Percentiles rank a stretch among this genome's conserved stretches.
These are phyloP conservation scores for Hypanus sabinus DNA, from an alignment of 2,113 vertebrate species.

Conservation along the genomic window DNA sequence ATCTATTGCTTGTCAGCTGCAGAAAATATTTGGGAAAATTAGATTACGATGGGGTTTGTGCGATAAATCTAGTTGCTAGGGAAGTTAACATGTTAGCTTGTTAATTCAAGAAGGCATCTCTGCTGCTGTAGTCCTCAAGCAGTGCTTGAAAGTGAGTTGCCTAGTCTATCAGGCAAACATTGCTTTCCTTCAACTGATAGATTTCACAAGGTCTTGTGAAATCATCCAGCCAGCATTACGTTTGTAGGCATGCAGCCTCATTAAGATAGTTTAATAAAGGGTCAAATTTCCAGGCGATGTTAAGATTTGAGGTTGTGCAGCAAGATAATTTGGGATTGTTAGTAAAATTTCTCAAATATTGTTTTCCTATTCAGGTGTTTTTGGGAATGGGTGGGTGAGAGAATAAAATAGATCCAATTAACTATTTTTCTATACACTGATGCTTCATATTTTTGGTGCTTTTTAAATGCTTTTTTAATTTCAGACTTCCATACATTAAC, in stretches of 20 bases:
- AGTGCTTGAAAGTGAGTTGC: not conserved
- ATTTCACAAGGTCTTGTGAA: not conserved
- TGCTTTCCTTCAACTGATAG: not conserved
- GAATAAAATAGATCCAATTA: not conserved
- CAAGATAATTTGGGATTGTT: no score
- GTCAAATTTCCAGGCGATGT: not conserved
- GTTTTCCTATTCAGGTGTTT: not conserved
- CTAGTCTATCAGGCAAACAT: not conserved
- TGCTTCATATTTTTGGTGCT: not conserved
- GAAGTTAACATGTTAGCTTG: not conserved
- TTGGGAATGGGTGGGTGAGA: not conserved
- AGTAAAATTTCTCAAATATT: not conserved
- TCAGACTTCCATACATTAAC: no score
- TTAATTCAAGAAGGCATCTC: not conserved
- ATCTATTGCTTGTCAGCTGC: no score
- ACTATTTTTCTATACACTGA: not conserved
- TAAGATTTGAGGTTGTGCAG: no score
- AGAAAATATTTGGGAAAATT: no score
- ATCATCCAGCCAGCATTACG: no score
- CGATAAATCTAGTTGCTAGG: no score
- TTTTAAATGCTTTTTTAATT: no score
- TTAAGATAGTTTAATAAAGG: not conserved
- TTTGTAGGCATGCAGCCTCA: not conserved
- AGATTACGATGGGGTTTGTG: no score
- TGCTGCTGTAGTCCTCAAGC: not conserved